Conservation (phyloP, 2,797 vertebrate species). For the Cyprinodon diabolis region DNA sequence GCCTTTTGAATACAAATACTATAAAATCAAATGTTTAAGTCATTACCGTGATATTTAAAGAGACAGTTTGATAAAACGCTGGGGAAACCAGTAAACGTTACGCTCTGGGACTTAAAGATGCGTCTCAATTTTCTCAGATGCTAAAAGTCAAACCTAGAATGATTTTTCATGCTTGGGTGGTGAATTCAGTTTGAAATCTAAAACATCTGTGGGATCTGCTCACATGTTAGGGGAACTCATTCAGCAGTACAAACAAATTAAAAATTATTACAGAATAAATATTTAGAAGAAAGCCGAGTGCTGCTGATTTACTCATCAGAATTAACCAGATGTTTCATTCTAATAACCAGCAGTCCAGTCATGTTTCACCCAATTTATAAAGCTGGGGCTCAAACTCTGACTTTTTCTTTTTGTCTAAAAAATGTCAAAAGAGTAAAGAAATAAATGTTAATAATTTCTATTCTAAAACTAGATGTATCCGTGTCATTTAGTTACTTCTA, state of each 20-base stretch:
- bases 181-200: not conserved
- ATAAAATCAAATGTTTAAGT: not conserved
- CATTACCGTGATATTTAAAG: not conserved
- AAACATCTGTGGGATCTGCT: not conserved
- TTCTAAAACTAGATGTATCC: not conserved
- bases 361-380: not conserved
- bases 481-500: not conserved
- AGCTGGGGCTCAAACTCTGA: not conserved
- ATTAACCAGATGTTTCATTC: not conserved
- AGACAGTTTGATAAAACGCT: not conserved
- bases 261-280: not conserved
- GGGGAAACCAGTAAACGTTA: not conserved
- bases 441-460: not conserved
- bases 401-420: not conserved
- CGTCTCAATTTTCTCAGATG: not conserved
- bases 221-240: not conserved
- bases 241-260: not conserved
- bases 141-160: not conserved
- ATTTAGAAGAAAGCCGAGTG: not conserved
- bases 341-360: not conserved
- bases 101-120: not conserved
- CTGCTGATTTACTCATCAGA: not conserved
- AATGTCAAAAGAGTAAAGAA: not conserved
- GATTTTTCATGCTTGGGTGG: not conserved
- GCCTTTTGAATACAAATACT: not conserved